Evolutionary conservation across 37 sponge, comb jelly and placozoan genomes (phyloP), one percentile per base, ranked within the genome.

Genomic region (Bolinopsis microptera): DNA sequence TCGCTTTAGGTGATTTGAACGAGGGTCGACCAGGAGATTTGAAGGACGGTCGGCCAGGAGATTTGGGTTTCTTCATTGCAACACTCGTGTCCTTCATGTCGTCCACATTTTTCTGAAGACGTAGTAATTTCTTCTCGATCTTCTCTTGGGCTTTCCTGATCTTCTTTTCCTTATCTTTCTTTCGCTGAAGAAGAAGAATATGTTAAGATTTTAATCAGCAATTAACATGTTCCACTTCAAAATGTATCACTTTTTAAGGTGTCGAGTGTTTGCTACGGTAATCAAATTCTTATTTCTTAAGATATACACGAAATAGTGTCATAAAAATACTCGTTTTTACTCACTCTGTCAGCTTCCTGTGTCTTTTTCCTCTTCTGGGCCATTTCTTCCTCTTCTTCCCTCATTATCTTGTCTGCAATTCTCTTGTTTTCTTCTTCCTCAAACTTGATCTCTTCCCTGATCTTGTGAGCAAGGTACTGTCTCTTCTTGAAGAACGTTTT

Each of bases 151-250:
- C 90, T 25, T 86, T 86, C 25, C 61, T 38, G 31, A 86, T 86
- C 28, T 41, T 86, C 90, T 41, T 86, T 23, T 86, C 90, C 90
- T 86, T 86, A 8, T 86, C 90, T 86, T 86, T 86, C 90, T 86
- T 86, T 1, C 80, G 80, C 80, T 77, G 37, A 77, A 77, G 37
- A 1, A 70, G 68, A 61, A 61, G 18, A 61, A 61, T 61, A 28
- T 70, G 28, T 25, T 70, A 70, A 25, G 74, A 67, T 22, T 67
- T 67, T 18, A 67, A 67, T 13, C 68, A 67, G 18, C 13, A 18
- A 18, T 22, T 18, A 67, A 22, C 18, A 67, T 67, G 18, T 13
- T 22, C 68, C 13, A 67, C 18, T 67, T 67, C 68, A 22, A 67
- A 67, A 67, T 67, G 68, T 22, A 67, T 22, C 68, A 22, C 68